Evolutionary conservation across 2,113 vertebrate species (phyloP), one percentile per base, ranked within the genome.

Genomic region (Leucoraja erinaceus): DNA sequence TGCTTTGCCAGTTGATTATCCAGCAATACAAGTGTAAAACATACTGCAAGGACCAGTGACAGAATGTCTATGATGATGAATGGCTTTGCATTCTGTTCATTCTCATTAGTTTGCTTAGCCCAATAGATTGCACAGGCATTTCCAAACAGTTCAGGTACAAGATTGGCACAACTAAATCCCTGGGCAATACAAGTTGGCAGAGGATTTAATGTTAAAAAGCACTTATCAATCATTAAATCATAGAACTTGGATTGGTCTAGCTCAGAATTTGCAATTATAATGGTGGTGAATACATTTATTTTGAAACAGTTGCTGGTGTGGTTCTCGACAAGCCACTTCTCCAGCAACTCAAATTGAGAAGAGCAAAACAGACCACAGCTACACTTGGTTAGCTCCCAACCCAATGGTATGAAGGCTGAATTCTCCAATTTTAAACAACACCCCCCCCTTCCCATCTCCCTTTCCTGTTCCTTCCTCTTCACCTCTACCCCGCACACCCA

Each of bases 1-100:
- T 84, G 54, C 25, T n/a, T 61, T 84, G 81, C 56, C 54, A 84
- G 81, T 84, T 84, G 54, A 56, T 84, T 59, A 59, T 84, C 54
- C 56, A 84, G 25, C 81, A 59, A 59, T 61, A 54, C 81, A 84
- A 61, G 11, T 84, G 56, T 59, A 84, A 84, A 83, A 83, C 10
- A 22, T 47, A 83, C 47, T 59, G 79, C 54, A 56, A 83, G 20
- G 28, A 83, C 20, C 79, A 83, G 20, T 83, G 20, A 83, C 25
- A 20, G 79, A 59, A 84, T n/a, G 54, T 61, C 25, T 84, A 54
- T 28, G 22, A 9, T 56, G 47, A 22, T 84, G 4, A 84, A 79
- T 16, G 59, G 25, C 54, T 84, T 59, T 84, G 81, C 22, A 61
- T 59, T 61, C 28, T 61, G 54, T 84, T 84, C 56, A 59, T 5